Conservation (phyloP, 2,797 vertebrate species). For the Amniataba percoides region DNA sequence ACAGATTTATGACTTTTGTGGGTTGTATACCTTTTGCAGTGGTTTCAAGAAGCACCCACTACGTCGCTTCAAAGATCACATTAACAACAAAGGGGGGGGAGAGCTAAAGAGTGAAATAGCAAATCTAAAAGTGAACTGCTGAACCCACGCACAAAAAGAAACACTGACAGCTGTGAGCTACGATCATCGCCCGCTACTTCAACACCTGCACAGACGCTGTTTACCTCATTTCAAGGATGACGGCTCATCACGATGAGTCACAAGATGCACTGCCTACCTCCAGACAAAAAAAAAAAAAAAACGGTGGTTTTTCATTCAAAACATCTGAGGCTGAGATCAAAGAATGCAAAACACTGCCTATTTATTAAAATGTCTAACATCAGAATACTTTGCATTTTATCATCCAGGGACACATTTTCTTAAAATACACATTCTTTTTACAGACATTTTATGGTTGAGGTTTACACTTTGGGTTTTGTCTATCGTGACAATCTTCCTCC, state of each 20-base stretch:
- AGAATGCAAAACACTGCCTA: constrained; percentile 18
- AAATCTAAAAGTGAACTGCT: background rate
- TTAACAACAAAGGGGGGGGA: background rate
- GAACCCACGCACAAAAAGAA: background rate
- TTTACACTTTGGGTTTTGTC: background rate
- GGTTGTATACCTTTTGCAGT: background rate
- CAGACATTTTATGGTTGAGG: background rate
- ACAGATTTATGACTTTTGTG: background rate
- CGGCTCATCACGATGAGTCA: constrained; percentile 58
- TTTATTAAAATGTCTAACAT: background rate
- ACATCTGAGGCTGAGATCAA: constrained; percentile 37
- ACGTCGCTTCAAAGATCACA: background rate
- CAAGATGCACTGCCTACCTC: constrained; percentile 20
- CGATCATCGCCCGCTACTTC: constrained; percentile 23
- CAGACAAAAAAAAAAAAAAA: constrained; percentile 11
- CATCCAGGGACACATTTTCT: background rate
- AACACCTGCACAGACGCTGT: constrained; percentile 42
- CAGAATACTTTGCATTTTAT: background rate
- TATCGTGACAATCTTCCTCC: background rate
- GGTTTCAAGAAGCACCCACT: background rate
- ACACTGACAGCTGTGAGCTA: background rate
- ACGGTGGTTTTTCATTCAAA: constrained; percentile 39
- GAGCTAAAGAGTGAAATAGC: background rate
- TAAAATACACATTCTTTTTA: background rate
- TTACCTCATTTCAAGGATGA: constrained; percentile 66